Conservation (phyloP, 2,888 invertebrate genomes). For the Hybos culiciformis region DNA sequence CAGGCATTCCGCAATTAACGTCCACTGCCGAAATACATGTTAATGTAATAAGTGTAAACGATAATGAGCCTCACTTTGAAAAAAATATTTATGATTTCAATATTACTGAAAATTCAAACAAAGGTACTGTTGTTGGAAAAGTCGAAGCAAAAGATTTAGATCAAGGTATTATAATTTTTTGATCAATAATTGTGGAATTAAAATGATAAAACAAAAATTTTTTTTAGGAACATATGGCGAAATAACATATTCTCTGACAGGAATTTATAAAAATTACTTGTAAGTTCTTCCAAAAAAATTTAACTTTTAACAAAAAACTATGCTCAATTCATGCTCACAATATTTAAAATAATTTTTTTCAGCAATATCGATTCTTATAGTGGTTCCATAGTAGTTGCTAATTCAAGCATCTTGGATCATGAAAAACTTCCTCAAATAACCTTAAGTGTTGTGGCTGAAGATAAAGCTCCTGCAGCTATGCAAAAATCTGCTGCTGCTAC, state of each 20-base stretch:
- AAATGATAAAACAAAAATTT: not conserved
- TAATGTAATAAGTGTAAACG: constrained; percentile 69
- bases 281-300: too few relatives aligned
- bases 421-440: constrained; percentile 57
- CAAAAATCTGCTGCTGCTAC: constrained; percentile 61
- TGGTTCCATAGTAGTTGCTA: constrained; percentile 64
- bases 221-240: constrained; percentile 53
- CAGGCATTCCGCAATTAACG: constrained; percentile 68
- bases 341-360: too few relatives aligned
- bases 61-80: constrained; percentile 69
- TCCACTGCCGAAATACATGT: constrained; percentile 65
- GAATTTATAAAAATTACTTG: constrained; percentile 61
- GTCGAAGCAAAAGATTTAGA: constrained; percentile 68
- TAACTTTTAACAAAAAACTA: too few relatives aligned
- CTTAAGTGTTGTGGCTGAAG: constrained; percentile 66
- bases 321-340: too few relatives aligned
- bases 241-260: constrained; percentile 62
- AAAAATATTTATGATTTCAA: constrained; percentile 53
- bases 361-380: constrained; percentile 52
- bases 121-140: constrained; percentile 55
- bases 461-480: constrained; percentile 57
- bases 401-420: constrained; percentile 60
- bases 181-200: not conserved
- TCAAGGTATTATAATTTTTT: constrained; percentile 40
- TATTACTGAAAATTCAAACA: constrained; percentile 61